Evolutionary conservation across 2,797 vertebrate species (phyloP).

Genomic region (Scyliorhinus canicula): DNA sequence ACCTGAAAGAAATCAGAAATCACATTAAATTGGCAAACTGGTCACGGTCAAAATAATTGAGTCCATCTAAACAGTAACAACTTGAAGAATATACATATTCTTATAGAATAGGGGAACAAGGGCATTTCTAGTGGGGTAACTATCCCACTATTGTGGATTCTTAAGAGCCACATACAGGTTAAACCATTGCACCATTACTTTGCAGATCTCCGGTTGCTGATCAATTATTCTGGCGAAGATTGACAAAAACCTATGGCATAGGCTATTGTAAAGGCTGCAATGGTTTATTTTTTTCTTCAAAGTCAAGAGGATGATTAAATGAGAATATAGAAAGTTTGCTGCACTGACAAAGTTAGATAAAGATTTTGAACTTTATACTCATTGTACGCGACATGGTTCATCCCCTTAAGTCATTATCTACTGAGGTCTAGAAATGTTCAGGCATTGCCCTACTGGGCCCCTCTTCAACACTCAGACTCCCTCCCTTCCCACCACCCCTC

Average conservation of each 20-base stretch:
- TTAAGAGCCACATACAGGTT: neutral
- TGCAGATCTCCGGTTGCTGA: neutral
- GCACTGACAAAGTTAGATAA: neutral
- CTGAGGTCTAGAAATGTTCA: slow-evolving; percentile 75
- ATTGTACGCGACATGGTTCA: slow-evolving; percentile 71
- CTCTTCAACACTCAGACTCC: too few species aligned
- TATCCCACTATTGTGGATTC: neutral
- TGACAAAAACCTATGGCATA: neutral
- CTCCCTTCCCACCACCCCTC: too few species aligned
- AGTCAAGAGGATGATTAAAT: too few species aligned
- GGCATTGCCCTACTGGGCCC: too few species aligned
- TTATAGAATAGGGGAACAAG: neutral
- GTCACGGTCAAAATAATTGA: neutral
- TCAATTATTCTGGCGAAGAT: too few species aligned
- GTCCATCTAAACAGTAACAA: neutral
- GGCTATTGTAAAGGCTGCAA: neutral
- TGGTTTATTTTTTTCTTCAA: neutral
- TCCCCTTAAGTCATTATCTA: slow-evolving; percentile 62
- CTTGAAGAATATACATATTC: neutral
- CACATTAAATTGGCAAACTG: neutral
- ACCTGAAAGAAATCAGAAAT: slow-evolving; percentile 17
- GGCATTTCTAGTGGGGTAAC: neutral
- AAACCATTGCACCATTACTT: neutral
- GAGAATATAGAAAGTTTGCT: neutral
- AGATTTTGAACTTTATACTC: neutral